phyloP scores from a whole-genome alignment of 2,797 vertebrate genomes.

The Danionella dracula region DNA sequence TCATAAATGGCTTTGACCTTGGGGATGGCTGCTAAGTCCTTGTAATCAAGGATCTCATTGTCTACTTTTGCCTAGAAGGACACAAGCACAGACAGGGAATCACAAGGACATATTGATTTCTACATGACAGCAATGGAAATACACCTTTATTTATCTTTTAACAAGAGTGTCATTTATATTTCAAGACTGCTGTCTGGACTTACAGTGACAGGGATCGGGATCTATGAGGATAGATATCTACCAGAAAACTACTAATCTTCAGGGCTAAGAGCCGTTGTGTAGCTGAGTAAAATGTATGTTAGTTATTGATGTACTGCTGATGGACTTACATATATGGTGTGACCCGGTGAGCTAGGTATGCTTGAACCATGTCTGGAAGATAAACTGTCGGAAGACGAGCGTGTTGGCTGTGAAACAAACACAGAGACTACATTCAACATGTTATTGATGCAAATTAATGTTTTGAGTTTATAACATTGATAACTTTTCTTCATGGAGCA shows the following conservation, averaged over 20 bases:
- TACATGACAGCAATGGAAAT: slow-evolving; percentile 4
- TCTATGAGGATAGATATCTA: background rate
- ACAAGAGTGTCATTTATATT: background rate
- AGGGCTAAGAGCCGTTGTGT: background rate
- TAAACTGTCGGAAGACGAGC: slow-evolving; percentile 91
- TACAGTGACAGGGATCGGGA: background rate
- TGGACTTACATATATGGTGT: slow-evolving; percentile 91
- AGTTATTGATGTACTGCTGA: background rate
- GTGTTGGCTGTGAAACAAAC: slow-evolving; percentile 72
- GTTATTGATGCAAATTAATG: too few relatives aligned
- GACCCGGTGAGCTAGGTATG: slow-evolving; percentile 87
- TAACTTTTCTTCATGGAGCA: too few relatives aligned
- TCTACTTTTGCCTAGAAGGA: slow-evolving; percentile 83
- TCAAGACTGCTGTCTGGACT: background rate
- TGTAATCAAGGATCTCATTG: slow-evolving; percentile 89
- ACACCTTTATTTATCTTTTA: background rate
- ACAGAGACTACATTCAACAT: background rate
- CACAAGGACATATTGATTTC: background rate
- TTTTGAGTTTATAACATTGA: too few relatives aligned
- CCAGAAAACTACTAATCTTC: background rate
- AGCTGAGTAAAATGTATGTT: background rate
- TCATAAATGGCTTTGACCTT: slow-evolving; percentile 92
- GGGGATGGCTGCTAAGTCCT: slow-evolving; percentile 86
- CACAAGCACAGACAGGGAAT: slow-evolving; percentile 15
- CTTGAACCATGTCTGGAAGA: slow-evolving; percentile 91